phyloP scores from a whole-genome alignment of 2,888 invertebrate species.

The Pandemis cinnamomeana region DNA sequence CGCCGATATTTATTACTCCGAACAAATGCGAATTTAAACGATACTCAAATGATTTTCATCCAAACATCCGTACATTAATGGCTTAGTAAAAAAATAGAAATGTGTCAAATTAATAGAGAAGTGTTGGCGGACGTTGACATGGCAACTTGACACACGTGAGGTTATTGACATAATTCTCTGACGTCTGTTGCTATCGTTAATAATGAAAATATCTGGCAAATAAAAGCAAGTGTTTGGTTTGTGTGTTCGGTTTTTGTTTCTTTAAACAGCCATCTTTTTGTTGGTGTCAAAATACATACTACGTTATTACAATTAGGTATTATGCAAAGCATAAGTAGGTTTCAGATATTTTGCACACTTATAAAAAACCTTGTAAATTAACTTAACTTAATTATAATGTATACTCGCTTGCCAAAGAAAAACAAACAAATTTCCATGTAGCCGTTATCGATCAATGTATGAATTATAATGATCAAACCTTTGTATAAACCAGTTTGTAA shows the following conservation, averaged over 20 bases:
- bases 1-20: constrained; percentile 4
- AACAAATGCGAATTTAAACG: constrained; percentile 29
- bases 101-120: constrained; percentile 56
- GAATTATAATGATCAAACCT: constrained; percentile 1
- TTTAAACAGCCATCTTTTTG: constrained; percentile 4
- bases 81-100: constrained; percentile 32
- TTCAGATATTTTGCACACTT: too few relatives aligned
- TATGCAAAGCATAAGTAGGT: too few relatives aligned
- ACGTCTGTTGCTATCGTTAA: constrained; percentile 13
- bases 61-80: constrained; percentile 30
- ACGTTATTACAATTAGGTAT: too few relatives aligned
- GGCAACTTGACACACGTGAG: constrained; percentile 56
- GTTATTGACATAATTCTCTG: constrained; percentile 53
- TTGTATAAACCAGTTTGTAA: not conserved
- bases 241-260: constrained; percentile 24
- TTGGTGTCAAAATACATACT: not conserved
- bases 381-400: not conserved
- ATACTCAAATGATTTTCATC: constrained; percentile 5
- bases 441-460: not conserved
- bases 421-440: not conserved
- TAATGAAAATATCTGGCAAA: constrained; percentile 19
- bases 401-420: not conserved
- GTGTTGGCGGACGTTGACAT: constrained; percentile 55
- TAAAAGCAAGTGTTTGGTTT: constrained; percentile 9
- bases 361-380: too few relatives aligned